A percentile compares a stretch with the other conserved stretches of the same genome.
Conservation (phyloP, 1,140 invertebrate species). For the Teleopsis dalmanni region DNA sequence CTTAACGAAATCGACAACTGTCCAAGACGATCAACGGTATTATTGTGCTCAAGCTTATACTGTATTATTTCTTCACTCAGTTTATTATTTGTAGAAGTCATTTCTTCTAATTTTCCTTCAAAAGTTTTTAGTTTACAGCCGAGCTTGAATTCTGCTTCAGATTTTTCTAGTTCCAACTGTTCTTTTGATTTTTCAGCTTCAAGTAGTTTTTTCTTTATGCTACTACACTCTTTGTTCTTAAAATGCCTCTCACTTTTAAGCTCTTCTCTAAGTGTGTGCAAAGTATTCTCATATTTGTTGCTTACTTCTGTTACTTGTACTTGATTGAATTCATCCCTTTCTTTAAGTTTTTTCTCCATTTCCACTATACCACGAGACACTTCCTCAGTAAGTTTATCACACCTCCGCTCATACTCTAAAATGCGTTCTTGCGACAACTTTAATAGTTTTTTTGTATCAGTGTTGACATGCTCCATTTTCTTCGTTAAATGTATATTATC, state of each 20-base stretch:
- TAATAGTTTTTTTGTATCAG: too few relatives aligned
- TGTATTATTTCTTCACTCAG: conserved; percentile 9
- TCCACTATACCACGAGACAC: too few relatives aligned
- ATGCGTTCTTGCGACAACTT: too few relatives aligned
- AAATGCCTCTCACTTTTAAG: neutral
- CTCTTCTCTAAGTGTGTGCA: neutral
- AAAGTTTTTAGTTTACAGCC: neutral
- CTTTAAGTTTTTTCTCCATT: too few relatives aligned
- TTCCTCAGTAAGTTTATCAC: too few relatives aligned
- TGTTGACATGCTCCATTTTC: too few relatives aligned
- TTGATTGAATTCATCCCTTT: neutral
- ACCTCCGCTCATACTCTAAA: too few relatives aligned
- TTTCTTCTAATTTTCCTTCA: too few relatives aligned
- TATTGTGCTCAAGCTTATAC: conserved; percentile 4
- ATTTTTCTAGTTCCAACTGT: neutral
- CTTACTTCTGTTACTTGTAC: neutral
- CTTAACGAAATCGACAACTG: too few relatives aligned
- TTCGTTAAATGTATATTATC: too few relatives aligned
- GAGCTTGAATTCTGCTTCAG: neutral
- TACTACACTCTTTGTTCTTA: neutral
- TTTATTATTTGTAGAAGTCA: conserved; percentile 5
- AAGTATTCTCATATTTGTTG: neutral
- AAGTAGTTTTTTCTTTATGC: neutral
- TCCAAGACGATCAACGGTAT: too few relatives aligned
- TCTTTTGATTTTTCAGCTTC: neutral